Evolutionary conservation across 2,797 vertebrate genomes (phyloP), one percentile per base, ranked within the genome.

Genomic region (Halcyon chelicuti): DNA sequence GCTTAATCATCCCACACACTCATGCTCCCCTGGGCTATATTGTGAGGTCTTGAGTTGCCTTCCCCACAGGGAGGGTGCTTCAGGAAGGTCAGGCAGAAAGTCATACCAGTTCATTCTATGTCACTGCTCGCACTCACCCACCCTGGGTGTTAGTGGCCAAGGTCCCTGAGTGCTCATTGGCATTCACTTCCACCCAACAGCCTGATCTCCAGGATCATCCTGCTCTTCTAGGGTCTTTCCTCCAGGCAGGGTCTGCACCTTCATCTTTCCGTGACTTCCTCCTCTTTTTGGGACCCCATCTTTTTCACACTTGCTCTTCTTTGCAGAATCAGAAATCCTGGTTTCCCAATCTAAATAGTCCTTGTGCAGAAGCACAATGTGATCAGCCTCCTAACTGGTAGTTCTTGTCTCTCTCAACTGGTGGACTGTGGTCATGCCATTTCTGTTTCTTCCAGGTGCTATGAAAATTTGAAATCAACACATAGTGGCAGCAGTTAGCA

Each of bases 351-450:
- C 10, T 33, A 37, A 61, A 74, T 4, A 66, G 31, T 26, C 13
- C 13, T 19, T 44, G 4, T 31, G 25, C 21, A 79, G 46, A 86
- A 86, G 37, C 14, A 57, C 40, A 40, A 15, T 15, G 9, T 47
- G 16, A 47, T 17, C 37, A 57, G 16, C 12, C 14, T 47, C 23
- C 18, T 4, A 20, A 20, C 0, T 60, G 17, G 39, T 0, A 0
- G 14, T 31, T 51, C 67, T 63, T 54, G 8, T 29, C 12, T 58
- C 31, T 66, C 6, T 55, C 26, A 39, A 0, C 8, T 20, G 20
- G 3, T 31, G 52, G 26, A 33, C 31, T 42, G 15, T 9, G 15
- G 6, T 72, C 21, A 9, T 25, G 28, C 2, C 8, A 35, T 21
- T 37, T 90, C 6, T 68, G 7, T 90, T 70, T 73, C 33, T 47